Evolutionary conservation across 2,888 invertebrate genomes (phyloP).

Genomic region (Nomada fabriciana): DNA sequence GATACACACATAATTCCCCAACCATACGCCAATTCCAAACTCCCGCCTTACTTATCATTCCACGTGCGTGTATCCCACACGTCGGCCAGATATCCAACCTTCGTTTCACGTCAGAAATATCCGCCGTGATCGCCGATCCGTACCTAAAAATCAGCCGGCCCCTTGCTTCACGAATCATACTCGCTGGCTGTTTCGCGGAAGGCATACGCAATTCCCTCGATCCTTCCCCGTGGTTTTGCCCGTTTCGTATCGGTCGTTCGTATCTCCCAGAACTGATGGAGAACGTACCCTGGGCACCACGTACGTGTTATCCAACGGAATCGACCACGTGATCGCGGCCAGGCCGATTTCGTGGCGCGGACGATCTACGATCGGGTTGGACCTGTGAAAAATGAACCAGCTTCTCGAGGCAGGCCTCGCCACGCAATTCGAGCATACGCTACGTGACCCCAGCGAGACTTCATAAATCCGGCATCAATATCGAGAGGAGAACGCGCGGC

Average conservation of each 20-base stretch:
- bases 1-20: neutral
- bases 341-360: conserved; percentile 57
- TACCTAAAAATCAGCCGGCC: conserved; percentile 50
- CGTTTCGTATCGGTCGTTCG: conserved; percentile 22
- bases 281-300: conserved; percentile 57
- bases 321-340: conserved; percentile 38
- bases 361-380: conserved; percentile 59
- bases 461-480: conserved; percentile 78
- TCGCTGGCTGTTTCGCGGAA: conserved; percentile 66
- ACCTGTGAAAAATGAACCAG: conserved; percentile 68
- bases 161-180: conserved; percentile 14
- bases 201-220: conserved; percentile 73
- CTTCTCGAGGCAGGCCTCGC: conserved; percentile 28
- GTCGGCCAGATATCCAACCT: conserved; percentile 37
- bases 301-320: conserved; percentile 21
- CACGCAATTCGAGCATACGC: conserved; percentile 57
- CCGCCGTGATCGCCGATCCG: conserved; percentile 30
- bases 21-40: neutral
- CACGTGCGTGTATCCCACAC: conserved; percentile 38
- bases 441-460: conserved; percentile 75
- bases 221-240: conserved; percentile 1
- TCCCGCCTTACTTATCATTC: conserved; percentile 23
- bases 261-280: conserved; percentile 61
- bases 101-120: conserved; percentile 30
- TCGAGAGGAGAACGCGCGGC: conserved; percentile 67